Base-by-base conservation (phyloP, 2,113 vertebrate species). In the Meleagris gallopavo region DNA sequence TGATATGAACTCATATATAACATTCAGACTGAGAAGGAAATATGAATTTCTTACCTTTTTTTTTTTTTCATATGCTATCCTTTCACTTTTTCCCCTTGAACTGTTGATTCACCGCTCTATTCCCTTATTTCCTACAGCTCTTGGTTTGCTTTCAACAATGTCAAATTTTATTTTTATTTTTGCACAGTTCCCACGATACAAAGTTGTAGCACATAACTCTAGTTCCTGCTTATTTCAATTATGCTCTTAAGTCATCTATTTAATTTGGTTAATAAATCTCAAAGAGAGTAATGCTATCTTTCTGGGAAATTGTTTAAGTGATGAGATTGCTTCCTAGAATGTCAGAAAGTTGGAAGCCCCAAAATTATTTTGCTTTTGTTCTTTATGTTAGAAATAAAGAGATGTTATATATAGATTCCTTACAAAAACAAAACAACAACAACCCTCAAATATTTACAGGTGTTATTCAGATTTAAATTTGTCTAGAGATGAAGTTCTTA, bases 41-140 rank as follows among this genome's bases (percentile, higher is more conserved):
- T 5, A 41, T 21, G 16, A 10, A 52, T 55, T 69, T 62, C 11
- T 55, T 38, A 46, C 4, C n/a, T n/a, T n/a, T 1, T 13, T 12
- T 19, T 41, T 54, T 11, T 48, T 62, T 58, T 45, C 40, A 6
- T 61, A 66, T 29, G 2, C 24, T 25, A 41, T 24, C 17, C 36
- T 75, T 54, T 40, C 36, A 27, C 13, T 29, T 54, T 29, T 30
- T 57, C 16, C 9, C 43, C 13, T 75, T 79, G 5, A 29, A 10
- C 6, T 72, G 10, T 3, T 52, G 25, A 25, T 60, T 72, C 13
- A 1, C 1, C 2, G 0, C 5, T 41, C 8, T 8, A 15, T 36
- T 34, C 38, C n/a, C 22, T 54, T 58, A 36, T 61, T 85, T 92
- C 10, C 21, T 45, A 1, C 13, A 77, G 7, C 8, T 52, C 12